Base-by-base conservation (phyloP, 2,888 invertebrate genomes). In the Eupithecia subfuscata region DNA sequence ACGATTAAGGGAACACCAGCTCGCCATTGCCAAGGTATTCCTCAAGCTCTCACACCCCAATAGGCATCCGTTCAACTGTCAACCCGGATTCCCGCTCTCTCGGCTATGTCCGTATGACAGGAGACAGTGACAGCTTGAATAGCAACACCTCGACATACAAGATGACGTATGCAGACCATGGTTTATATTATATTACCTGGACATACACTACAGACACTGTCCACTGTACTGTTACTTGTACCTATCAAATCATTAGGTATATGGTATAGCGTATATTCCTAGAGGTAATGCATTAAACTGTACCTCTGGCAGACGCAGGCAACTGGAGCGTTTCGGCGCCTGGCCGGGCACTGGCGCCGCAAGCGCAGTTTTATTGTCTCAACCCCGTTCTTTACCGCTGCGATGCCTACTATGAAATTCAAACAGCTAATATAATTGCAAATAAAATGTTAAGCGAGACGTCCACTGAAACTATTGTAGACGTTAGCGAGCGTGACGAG, bases 321-420 rank as follows among this genome's bases (percentile, higher is more conserved):
- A 93, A 93, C 89, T 93, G 91, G 93, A 94, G 93, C 94, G 92
- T 91, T 85, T 81, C 89, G 93, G 92, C 93, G 93, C 92, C 65
- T 67, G n/a, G 37, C 8, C 92, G 87, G 67, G 84, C 84, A 63
- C 70, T 48, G 68, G 78, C 67, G 79, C 78, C 79, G 88, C 88
- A 86, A 82, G 89, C 89, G 88, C 89, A 80, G 81, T 86, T 86
- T 86, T 89, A 91, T 90, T 91, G 89, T 89, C 87, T 86, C 82
- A 84, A 74, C 78, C 83, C 82, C 82, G 82, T 84, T 82, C 84
- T 80, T 84, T 88, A 87, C 88, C 78, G 80, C 76, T 75, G 81
- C 78, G 67, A 67, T 56, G 71, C 52, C 84, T 83, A 84, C 88
- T 90, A 90, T 90, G 87, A 89, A 91, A 90, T 91, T 91, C 87